Base-by-base conservation (phyloP, 2,888 invertebrate species). In the Heliconius erato region DNA sequence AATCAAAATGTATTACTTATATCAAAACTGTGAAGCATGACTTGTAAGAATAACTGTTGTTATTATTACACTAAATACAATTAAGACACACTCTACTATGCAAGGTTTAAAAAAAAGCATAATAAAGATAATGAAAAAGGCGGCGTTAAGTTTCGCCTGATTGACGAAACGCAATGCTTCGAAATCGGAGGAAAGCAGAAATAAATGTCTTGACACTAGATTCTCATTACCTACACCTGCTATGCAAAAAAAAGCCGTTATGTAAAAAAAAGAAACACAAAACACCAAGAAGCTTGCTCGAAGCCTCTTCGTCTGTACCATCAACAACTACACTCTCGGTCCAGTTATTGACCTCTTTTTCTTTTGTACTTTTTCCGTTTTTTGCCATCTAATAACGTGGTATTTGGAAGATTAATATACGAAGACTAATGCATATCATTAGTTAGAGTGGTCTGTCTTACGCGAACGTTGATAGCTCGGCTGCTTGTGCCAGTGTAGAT, bases 261-360 rank as follows among this genome's bases (percentile, higher is more conserved):
- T 12, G 0, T n/a, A 11, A 23, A n/a, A 63, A 9, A 63, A 63
- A 63, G n/a, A n/a, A 63, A n/a, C 1, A 11, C 9, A 3, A 11
- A 63, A 63, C 11, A 63, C 11, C 4, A n/a, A 54, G 2, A 54
- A 19, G 19, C 19, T 19, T 7, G 54, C 6, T 54, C 54, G 54
- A 54, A 12, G n/a, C 63, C 11, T 63, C 63, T 81, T 44, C 81
- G 63, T 44, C 67, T 63, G 68, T 68, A 81, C 78, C 49, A 32
- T 16, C 32, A 76, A 92, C 93, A 92, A 92, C 93, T 89, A 94
- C 91, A 91, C 91, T 88, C 90, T 91, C 90, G 89, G 88, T 92
- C 93, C 94, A 94, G 95, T 95, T 95, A 94, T 90, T 93, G 95
- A 92, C 95, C 95, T 93, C 93, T 90, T 92, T 92, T 89, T 93